Evolutionary conservation across 2,797 vertebrate species (phyloP), one percentile per base, ranked within the genome.

Genomic region (Xerus rutilus): DNA sequence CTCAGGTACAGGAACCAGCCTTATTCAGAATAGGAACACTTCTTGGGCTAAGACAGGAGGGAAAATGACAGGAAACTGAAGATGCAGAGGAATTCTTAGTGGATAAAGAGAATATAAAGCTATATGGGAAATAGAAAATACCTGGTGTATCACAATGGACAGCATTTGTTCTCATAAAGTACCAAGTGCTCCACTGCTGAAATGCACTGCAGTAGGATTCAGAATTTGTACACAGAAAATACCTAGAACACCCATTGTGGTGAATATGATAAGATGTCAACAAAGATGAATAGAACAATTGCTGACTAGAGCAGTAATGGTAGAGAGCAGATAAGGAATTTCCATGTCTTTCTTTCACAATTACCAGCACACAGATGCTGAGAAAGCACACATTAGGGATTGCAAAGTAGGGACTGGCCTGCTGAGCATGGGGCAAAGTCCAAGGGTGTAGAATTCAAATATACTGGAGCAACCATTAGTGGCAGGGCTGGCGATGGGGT

Each of bases 1-100:
- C 17, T 86, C 82, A 73, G 23, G 47, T 84, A 20, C 21, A 73
- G n/a, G 72, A 45, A 84, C 7, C 54, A 83, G 20, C 49, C 54
- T 93, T 88, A 89, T 35, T 78, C 92, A 92, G 28, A 91, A 91
- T 35, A 86, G 8, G 35, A 89, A 77, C 8, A 49, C 21, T 84
- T 72, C 30, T 76, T 96, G 96, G 28, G 65, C 69, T 70, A 30
- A 86, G 39, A 87, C 25, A 54, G 39, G n/a, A 92, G 1, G 64
- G 28, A 32, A 69, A 93, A 92, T 86, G 15, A 95, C 21, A 89
- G 52, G 23, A 96, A 95, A 96, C 32, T 35, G 13, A 96, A 92
- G 52, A 81, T 43, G 89, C 20, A 43, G 11, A 93, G 32, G 86
- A 96, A 93, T 84, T 81, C n/a, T 81, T 25, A 73, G 9, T 64